phyloP scores from a whole-genome alignment of 1,140 invertebrate genomes.

The Maniola jurtina region DNA sequence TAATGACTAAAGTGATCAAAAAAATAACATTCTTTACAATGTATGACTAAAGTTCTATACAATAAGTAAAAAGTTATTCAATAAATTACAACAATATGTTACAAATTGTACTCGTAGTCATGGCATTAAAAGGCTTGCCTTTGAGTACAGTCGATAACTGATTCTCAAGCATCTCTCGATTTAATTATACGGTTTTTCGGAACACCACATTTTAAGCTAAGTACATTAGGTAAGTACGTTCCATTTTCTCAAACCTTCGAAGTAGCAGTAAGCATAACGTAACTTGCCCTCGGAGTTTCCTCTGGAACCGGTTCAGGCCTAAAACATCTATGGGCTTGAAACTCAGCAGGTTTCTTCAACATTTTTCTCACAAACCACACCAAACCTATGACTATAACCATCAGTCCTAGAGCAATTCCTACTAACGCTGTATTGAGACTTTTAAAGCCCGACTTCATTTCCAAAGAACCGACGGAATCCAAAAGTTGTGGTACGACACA shows the following conservation, averaged over 20 bases:
- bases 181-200: too few species aligned
- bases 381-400: conserved; percentile 76
- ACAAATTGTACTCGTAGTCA: conserved; percentile 3
- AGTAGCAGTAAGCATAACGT: conserved; percentile 82
- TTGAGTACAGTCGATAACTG: neutral
- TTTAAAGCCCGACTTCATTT: conserved; percentile 72
- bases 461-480: conserved; percentile 54
- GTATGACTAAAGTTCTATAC: conserved; percentile 3
- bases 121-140: neutral
- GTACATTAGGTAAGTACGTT: too few species aligned
- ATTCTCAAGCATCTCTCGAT: neutral
- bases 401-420: conserved; percentile 76
- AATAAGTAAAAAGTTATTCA: conserved; percentile 5
- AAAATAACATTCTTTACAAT: neutral
- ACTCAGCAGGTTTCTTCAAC: conserved; percentile 75
- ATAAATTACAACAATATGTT: conserved; percentile 13
- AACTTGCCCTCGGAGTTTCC: conserved; percentile 77
- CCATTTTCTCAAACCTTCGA: conserved; percentile 72
- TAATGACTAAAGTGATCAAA: neutral
- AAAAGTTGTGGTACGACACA: conserved; percentile 78
- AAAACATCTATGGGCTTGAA: conserved; percentile 79
- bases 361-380: conserved; percentile 79
- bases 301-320: conserved; percentile 73
- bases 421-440: conserved; percentile 77
- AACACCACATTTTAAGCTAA: too few species aligned